Base-by-base conservation (phyloP, 2,888 invertebrate genomes). In the Eupithecia insigniata region DNA sequence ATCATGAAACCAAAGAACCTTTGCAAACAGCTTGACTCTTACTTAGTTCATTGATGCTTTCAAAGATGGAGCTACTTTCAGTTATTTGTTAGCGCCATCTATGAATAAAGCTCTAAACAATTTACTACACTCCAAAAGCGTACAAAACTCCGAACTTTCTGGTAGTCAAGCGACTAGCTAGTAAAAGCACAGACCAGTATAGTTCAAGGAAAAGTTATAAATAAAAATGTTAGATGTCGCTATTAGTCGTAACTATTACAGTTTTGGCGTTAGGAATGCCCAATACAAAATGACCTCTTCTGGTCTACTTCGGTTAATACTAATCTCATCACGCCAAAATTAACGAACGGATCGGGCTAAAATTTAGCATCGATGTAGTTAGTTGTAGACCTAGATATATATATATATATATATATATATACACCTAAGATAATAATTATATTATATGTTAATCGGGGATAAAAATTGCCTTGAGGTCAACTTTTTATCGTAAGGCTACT, bases 201-300 rank as follows among this genome's bases (percentile, higher is more conserved):
- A 16, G 66, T 66, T n/a, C n/a, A n/a, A n/a, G n/a, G n/a, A n/a
- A n/a, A n/a, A n/a, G 36, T 36, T 16, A 16, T 3, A 8, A 5
- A 61, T 36, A 61, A 26, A n/a, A 60, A 36, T 30, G n/a, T 46
- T 55, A 72, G 72, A 69, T 72, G 66, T 36, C 72, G 51, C 43
- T 69, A 70, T 14, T 26, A 7, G 26, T 34, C 68, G 46, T 30
- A 65, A 70, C 46, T n/a, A 7, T 7, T 36, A 36, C 36, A 8
- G 51, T 10, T 10, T 51, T 3, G 3, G 10, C 51, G 51, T n/a
- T 46, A 46, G 46, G n/a, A 16, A 18, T 18, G 43, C 18, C 43
- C 18, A 18, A 1, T 14, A 36, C 46, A 46, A 46, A 46, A 51
- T 51, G 22, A 10, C 12, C 3, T 22, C 6, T 22, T 22, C 51